These are phyloP conservation scores for Monopis laevigella DNA, from an alignment of 2,888 invertebrate species.

Conservation along the genomic window DNA sequence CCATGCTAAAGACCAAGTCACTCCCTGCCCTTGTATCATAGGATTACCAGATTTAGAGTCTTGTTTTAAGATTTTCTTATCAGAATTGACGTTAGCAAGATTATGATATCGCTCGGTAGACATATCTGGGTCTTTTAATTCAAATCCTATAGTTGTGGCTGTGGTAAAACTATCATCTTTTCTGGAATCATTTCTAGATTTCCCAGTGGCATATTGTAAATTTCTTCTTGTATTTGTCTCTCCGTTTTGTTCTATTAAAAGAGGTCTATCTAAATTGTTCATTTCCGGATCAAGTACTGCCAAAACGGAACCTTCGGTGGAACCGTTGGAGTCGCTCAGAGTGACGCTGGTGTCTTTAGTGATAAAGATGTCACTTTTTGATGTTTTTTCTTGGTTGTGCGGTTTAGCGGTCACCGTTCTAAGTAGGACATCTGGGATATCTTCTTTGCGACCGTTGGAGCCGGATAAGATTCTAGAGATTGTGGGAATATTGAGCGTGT, in stretches of 20 bases:
- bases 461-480: constrained; percentile 87
- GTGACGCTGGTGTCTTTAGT: constrained; percentile 58
- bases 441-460: constrained; percentile 84
- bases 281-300: constrained; percentile 61
- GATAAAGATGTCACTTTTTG: constrained; percentile 48
- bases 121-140: constrained; percentile 55
- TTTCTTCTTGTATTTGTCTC: constrained; percentile 62
- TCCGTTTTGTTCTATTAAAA: constrained; percentile 56
- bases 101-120: constrained; percentile 67
- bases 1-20: constrained; percentile 88
- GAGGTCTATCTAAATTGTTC: constrained; percentile 60
- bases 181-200: constrained; percentile 39
- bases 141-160: constrained; percentile 56
- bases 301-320: constrained; percentile 56
- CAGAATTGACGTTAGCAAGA: constrained; percentile 67
- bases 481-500: constrained; percentile 78
- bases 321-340: constrained; percentile 45
- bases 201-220: constrained; percentile 55
- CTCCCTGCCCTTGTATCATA: constrained; percentile 54
- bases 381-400: constrained; percentile 53
- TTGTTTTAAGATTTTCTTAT: constrained; percentile 53
- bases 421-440: constrained; percentile 80
- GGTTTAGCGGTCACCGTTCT: constrained; percentile 72
- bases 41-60: constrained; percentile 45
- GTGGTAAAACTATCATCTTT: constrained; percentile 48